These are phyloP conservation scores for Leptopilina myrica DNA, from an alignment of 2,888 invertebrate species.

Conservation along the genomic window DNA sequence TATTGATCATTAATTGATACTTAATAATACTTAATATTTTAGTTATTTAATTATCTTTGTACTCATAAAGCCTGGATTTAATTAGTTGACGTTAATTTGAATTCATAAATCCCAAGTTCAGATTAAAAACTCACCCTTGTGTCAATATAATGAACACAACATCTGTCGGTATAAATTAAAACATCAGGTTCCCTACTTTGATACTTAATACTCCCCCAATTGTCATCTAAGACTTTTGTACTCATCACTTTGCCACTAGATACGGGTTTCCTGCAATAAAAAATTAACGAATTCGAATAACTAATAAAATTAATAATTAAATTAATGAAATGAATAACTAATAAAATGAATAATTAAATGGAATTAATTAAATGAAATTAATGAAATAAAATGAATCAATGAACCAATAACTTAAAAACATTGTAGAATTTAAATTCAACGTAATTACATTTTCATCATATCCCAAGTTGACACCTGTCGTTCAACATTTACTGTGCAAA, in stretches of 20 bases:
- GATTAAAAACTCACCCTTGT: conserved; percentile 60
- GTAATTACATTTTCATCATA: conserved; percentile 60
- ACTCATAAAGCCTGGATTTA: too few relatives aligned
- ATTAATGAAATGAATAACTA: too few relatives aligned
- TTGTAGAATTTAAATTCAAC: conserved; percentile 9
- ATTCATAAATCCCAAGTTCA: not conserved
- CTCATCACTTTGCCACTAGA: conserved; percentile 51
- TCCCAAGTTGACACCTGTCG: conserved; percentile 67
- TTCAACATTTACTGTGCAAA: conserved; percentile 63
- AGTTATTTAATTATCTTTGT: too few relatives aligned
- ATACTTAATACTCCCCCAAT: conserved; percentile 69
- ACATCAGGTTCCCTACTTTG: conserved; percentile 61
- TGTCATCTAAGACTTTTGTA: conserved; percentile 59
- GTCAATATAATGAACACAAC: conserved; percentile 70
- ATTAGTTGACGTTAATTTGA: too few relatives aligned
- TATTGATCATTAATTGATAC: too few relatives aligned
- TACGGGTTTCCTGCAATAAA: conserved; percentile 58
- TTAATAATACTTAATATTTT: too few relatives aligned
- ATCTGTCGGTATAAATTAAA: conserved; percentile 68
- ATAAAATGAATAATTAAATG: too few relatives aligned
- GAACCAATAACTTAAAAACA: not conserved
- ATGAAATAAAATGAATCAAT: too few relatives aligned
- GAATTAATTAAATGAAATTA: too few relatives aligned
- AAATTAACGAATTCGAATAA: not conserved
- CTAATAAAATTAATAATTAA: not conserved